Percentiles rank a stretch among this genome's conserved stretches.
phyloP scores from a whole-genome alignment of 1,140 invertebrate genomes.

The Berghia stephanieae region DNA sequence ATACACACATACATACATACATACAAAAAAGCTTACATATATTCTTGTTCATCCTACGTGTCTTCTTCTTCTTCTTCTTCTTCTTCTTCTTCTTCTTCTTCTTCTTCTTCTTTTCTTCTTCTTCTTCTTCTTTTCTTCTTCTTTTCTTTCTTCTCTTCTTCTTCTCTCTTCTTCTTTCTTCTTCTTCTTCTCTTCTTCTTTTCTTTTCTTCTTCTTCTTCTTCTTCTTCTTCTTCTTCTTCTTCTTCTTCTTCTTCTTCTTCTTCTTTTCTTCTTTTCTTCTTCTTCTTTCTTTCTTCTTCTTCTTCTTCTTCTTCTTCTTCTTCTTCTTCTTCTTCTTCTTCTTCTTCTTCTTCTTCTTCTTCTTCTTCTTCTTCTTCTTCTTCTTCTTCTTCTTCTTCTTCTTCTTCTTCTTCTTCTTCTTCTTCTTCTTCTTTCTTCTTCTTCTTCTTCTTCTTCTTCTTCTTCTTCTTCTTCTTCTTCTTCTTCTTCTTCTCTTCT shows the following conservation, averaged over 20 bases:
- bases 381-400: slow-evolving; percentile 1
- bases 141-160: not conserved
- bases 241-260: slow-evolving; percentile 1
- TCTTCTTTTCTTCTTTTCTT: too few relatives aligned
- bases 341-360: too few relatives aligned
- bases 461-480: slow-evolving; percentile 2
- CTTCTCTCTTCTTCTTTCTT: too few relatives aligned
- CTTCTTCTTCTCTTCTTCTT: too few relatives aligned
- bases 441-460: slow-evolving; percentile 2
- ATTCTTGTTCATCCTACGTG: not conserved
- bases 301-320: too few relatives aligned
- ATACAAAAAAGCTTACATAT: too few relatives aligned
- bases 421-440: slow-evolving; percentile 1
- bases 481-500: slow-evolving; percentile 1
- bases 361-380: slow-evolving; percentile 2
- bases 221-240: too few relatives aligned
- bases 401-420: slow-evolving; percentile 1
- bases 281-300: too few relatives aligned
- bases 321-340: too few relatives aligned
- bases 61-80: slow-evolving; percentile 2
- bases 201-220: too few relatives aligned
- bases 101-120: slow-evolving; percentile 2
- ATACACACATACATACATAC: too few relatives aligned
- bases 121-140: slow-evolving; percentile 1
- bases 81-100: slow-evolving; percentile 2